Evolutionary conservation across 2,888 invertebrate genomes (phyloP).

Genomic region (Mechanitis messenoides): DNA sequence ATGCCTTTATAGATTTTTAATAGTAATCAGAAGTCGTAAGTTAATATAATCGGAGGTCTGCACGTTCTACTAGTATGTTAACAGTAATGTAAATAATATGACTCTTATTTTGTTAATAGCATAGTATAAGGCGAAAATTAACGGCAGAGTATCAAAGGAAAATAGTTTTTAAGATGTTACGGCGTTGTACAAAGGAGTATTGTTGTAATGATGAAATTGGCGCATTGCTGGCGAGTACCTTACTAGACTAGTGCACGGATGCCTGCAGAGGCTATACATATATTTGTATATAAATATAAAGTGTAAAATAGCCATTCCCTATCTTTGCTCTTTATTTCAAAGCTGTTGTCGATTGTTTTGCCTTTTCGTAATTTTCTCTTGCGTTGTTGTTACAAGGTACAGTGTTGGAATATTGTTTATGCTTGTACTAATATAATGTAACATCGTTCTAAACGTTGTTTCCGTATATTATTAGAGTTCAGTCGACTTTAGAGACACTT

Average conservation of each 20-base stretch:
- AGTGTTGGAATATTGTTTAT: constrained; percentile 17
- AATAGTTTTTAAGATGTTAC: constrained; percentile 68
- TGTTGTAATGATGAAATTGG: constrained; percentile 73
- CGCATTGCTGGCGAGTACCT: constrained; percentile 78
- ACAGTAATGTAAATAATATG: constrained; percentile 69
- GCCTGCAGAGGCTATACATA: constrained; percentile 68
- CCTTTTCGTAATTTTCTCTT: constrained; percentile 23
- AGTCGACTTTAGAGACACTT: constrained; percentile 24
- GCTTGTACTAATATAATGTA: constrained; percentile 22
- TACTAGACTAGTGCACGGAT: constrained; percentile 72
- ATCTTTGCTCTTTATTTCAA: constrained; percentile 60
- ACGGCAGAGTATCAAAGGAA: constrained; percentile 68
- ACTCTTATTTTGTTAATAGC: constrained; percentile 73
- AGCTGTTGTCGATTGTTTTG: constrained; percentile 38
- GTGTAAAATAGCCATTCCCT: constrained; percentile 58
- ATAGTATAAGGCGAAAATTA: constrained; percentile 61
- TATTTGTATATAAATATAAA: constrained; percentile 63
- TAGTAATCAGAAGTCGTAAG: constrained; percentile 61
- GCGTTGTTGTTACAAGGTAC: constrained; percentile 13
- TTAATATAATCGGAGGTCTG: constrained; percentile 61
- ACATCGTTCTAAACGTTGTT: constrained; percentile 24
- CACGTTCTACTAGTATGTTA: constrained; percentile 68
- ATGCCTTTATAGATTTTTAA: constrained; percentile 77
- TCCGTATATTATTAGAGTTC: constrained; percentile 12
- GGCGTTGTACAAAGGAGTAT: constrained; percentile 75